These are phyloP conservation scores for Petaurus breviceps DNA, from an alignment of 2,113 vertebrate genomes.

Conservation along the genomic window DNA sequence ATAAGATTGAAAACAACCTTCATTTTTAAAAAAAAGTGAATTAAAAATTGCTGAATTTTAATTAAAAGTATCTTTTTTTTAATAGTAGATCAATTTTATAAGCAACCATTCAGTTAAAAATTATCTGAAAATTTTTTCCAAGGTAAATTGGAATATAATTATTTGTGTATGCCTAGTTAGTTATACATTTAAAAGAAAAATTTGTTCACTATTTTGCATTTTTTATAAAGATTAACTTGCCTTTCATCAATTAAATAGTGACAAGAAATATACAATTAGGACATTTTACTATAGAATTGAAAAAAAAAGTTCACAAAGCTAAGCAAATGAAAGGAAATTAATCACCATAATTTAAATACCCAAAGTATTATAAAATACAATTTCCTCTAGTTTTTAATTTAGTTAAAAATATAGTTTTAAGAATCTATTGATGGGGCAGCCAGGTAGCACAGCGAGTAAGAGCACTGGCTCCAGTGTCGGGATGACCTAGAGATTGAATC, in stretches of 20 bases:
- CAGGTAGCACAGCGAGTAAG: too few species aligned
- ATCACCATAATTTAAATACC: background rate
- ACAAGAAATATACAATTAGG: background rate
- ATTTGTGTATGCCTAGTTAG: background rate
- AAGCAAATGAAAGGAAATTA: background rate
- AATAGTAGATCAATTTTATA: background rate
- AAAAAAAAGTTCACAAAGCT: background rate
- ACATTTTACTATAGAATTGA: background rate
- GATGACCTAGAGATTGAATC: too few species aligned
- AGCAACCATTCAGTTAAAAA: background rate
- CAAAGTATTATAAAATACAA: background rate
- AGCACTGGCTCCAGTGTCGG: too few species aligned
- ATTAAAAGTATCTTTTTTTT: background rate
- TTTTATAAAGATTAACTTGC: background rate
- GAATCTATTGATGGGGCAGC: background rate
- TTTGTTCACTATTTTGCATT: background rate
- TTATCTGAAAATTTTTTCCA: background rate
- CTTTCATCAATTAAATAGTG: background rate
- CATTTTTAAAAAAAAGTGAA: too few species aligned
- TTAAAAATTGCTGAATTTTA: background rate
- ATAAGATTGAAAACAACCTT: background rate
- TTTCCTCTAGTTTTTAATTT: background rate
- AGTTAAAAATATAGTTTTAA: background rate
- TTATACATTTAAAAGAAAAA: background rate
- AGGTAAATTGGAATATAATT: background rate